A percentile compares a stretch with the other conserved stretches of the same genome.
phyloP scores from a whole-genome alignment of 2,113 vertebrate species.

The Eolophus roseicapilla region DNA sequence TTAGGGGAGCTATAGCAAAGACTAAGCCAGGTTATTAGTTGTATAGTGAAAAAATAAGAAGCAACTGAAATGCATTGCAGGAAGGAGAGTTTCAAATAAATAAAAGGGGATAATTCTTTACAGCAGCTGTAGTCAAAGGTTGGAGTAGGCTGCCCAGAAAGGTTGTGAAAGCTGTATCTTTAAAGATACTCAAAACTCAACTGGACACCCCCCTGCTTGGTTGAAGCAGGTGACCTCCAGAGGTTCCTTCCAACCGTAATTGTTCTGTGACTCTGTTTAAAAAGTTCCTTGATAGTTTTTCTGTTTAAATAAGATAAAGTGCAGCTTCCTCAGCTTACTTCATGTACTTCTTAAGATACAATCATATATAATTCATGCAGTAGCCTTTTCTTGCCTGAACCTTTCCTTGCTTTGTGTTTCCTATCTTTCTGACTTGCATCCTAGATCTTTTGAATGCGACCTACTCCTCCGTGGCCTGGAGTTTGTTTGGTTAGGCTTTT shows the following conservation, averaged over 20 bases:
- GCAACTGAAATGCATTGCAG: background rate
- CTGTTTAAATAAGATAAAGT: background rate
- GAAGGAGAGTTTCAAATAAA: background rate
- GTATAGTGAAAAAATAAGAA: background rate
- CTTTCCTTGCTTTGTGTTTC: background rate
- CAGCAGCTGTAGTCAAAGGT: background rate
- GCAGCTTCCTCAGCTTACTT: background rate
- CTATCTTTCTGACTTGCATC: background rate
- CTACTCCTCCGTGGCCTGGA: background rate
- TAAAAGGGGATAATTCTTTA: background rate
- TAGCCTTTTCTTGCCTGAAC: background rate
- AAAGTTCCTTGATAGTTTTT: background rate
- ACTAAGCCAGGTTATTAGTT: background rate
- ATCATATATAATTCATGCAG: background rate
- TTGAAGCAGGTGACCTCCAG: background rate
- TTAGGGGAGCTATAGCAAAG: background rate
- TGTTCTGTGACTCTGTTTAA: background rate
- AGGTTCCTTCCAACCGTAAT: background rate
- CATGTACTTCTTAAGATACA: background rate
- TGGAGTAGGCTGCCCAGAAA: background rate
- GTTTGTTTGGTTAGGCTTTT: background rate
- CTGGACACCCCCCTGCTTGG: background rate
- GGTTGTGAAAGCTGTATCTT: background rate
- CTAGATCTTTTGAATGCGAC: background rate
- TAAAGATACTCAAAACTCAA: background rate